These are phyloP conservation scores for Euplexia lucipara DNA, from an alignment of 2,888 invertebrate species.

Conservation along the genomic window DNA sequence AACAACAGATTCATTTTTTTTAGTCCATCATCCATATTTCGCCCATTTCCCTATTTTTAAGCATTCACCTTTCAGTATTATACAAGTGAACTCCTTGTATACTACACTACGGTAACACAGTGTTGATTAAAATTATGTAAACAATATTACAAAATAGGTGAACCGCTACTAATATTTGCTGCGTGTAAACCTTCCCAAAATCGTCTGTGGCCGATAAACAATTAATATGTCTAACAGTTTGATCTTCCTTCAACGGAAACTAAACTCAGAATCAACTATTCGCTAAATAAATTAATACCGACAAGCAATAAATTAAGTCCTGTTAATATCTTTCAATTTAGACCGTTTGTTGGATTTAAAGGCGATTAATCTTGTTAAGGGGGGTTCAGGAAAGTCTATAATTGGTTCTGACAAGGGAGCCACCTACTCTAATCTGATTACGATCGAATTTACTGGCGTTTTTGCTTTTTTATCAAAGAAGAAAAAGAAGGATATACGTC, in stretches of 20 bases:
- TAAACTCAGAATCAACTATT: conserved; percentile 34
- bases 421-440: conserved; percentile 25
- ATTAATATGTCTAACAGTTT: conserved; percentile 6
- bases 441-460: conserved; percentile 28
- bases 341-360: conserved; percentile 55
- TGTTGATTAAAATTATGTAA: conserved; percentile 18
- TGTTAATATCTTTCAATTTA: conserved; percentile 61
- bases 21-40: too few relatives aligned
- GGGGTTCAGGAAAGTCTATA: conserved; percentile 48
- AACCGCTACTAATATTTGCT: conserved; percentile 7
- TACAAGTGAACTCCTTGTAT: background rate
- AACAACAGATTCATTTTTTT: too few relatives aligned
- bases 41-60: too few relatives aligned
- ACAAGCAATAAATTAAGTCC: conserved; percentile 52
- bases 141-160: conserved; percentile 11
- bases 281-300: conserved; percentile 46
- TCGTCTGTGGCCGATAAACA: conserved; percentile 10
- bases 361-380: conserved; percentile 64
- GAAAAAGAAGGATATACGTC: too few relatives aligned
- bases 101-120: background rate
- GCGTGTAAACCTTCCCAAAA: background rate
- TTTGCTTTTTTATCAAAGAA: conserved; percentile 5
- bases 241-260: conserved; percentile 3
- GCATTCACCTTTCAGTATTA: background rate
- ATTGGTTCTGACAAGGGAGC: conserved; percentile 51